Conservation (phyloP, 2,797 vertebrate species). For the Rallus crepitans region DNA sequence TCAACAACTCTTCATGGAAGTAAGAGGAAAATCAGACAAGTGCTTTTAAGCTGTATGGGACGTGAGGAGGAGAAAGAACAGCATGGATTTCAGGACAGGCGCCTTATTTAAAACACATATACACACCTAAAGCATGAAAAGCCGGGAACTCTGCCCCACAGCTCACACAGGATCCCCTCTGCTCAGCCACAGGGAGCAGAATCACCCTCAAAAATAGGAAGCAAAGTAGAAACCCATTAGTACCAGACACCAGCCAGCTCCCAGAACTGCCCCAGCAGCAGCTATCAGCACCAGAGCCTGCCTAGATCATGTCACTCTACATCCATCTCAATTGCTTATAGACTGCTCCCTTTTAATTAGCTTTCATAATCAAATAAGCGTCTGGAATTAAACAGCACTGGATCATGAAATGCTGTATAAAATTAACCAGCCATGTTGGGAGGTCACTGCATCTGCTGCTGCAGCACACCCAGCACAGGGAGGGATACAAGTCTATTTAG, state of each 20-base stretch:
- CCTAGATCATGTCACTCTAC: background rate
- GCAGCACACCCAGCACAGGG: background rate
- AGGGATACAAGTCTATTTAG: background rate
- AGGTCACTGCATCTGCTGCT: background rate
- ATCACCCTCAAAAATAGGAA: background rate
- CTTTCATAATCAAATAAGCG: background rate
- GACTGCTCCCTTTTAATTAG: slow-evolving; percentile 43
- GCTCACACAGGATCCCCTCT: background rate
- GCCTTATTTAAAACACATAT: background rate
- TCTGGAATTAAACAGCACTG: background rate
- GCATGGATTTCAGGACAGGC: background rate
- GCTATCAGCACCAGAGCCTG: background rate
- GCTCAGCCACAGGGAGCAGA: background rate
- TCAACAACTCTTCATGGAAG: slow-evolving; percentile 11
- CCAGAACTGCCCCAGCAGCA: background rate
- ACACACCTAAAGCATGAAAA: background rate
- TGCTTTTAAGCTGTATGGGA: background rate
- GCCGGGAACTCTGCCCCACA: background rate
- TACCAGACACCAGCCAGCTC: background rate
- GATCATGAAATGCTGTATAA: background rate
- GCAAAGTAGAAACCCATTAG: background rate
- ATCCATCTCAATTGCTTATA: background rate
- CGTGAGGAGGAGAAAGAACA: background rate
- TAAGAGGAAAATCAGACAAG: background rate
- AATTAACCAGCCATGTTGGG: background rate